Evolutionary conservation across 2,113 vertebrate species (phyloP).

Genomic region (Erpornis zantholeuca): DNA sequence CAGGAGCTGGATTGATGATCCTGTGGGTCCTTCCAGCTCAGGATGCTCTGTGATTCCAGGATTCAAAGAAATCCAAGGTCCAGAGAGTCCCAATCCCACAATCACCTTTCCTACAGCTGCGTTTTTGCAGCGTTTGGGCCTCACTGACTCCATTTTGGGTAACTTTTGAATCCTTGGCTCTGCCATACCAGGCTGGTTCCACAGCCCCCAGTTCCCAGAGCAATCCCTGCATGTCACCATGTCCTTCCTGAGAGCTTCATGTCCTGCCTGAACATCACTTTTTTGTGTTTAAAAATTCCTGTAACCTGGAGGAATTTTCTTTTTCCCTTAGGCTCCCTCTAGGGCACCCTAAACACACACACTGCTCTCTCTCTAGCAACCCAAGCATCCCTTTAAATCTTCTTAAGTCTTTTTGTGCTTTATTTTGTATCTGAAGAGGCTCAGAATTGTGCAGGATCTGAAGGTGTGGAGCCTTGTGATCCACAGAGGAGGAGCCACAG

Average conservation of each 20-base stretch:
- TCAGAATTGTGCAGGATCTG: not conserved
- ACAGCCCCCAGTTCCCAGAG: not conserved
- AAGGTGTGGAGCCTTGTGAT: too few species aligned
- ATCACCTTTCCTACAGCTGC: not conserved
- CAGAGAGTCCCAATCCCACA: not conserved
- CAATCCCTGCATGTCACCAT: not conserved
- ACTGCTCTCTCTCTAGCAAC: not conserved
- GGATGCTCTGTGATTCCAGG: not conserved
- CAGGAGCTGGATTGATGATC: fast-evolving
- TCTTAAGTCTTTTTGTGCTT: not conserved
- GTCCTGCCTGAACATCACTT: not conserved
- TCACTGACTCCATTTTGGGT: fast-evolving
- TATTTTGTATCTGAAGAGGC: not conserved
- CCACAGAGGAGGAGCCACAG: not conserved
- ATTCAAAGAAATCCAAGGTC: not conserved
- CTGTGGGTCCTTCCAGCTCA: fast-evolving
- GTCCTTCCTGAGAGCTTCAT: not conserved
- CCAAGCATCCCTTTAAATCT: not conserved
- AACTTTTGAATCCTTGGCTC: not conserved
- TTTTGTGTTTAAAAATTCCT: not conserved
- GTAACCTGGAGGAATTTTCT: not conserved
- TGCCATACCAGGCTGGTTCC: not conserved
- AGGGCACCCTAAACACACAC: not conserved
- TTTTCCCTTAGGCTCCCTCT: not conserved
- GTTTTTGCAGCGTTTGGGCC: not conserved